A percentile compares a stretch with the other conserved stretches of the same genome.
These are phyloP conservation scores for Actinernus sp. DNA, from an alignment of 92 coral and sea anemone genomes.

Conservation along the genomic window DNA sequence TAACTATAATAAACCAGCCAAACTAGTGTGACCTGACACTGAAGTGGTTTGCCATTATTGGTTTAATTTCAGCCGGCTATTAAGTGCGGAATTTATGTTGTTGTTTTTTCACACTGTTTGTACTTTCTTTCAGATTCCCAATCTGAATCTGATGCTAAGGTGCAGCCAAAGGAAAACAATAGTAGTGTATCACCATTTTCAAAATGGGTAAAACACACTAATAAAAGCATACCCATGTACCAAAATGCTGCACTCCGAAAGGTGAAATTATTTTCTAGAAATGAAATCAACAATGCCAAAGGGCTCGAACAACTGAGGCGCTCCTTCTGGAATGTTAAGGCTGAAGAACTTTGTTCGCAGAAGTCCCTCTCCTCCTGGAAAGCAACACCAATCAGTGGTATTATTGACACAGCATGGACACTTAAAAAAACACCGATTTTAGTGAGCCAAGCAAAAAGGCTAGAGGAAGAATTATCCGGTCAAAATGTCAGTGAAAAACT, in stretches of 20 bases:
- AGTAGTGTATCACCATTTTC: no score
- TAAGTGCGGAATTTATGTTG: no score
- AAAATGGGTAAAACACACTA: no score
- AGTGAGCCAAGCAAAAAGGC: background rate
- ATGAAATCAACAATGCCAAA: background rate
- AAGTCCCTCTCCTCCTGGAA: background rate
- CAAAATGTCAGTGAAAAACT: no score
- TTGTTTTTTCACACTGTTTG: no score
- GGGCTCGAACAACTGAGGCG: conserved; percentile 5
- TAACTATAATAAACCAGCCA: no score
- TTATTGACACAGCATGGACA: conserved; percentile 10
- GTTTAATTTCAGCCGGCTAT: no score
- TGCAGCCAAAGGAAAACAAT: no score
- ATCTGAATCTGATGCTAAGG: no score
- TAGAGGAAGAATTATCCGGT: background rate
- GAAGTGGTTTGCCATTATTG: no score
- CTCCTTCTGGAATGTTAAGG: conserved; percentile 4
- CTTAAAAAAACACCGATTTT: conserved; percentile 12
- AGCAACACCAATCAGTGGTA: background rate
- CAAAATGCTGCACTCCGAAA: background rate
- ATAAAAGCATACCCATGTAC: background rate
- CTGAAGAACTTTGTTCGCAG: conserved; percentile 5
- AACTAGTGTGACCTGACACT: no score
- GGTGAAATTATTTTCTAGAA: background rate
- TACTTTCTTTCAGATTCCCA: no score